A percentile compares a stretch with the other conserved stretches of the same genome.
Evolutionary conservation across 2,888 invertebrate genomes (phyloP).

Genomic region (Entomobrya proxima): DNA sequence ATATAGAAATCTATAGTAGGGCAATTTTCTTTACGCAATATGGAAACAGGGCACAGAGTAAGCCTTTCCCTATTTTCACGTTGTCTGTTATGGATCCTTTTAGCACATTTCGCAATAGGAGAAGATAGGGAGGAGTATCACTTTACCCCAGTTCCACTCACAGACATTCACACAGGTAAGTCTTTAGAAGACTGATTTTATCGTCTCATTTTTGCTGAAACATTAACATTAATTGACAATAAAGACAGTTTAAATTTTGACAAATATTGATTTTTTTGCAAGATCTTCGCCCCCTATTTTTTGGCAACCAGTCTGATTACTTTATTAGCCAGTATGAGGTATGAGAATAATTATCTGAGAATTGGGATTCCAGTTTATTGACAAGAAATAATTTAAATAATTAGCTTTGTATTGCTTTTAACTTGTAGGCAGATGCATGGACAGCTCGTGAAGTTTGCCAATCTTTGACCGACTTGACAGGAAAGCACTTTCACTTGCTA

Average conservation of each 20-base stretch:
- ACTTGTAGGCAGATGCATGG: conserved; percentile 15
- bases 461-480: conserved; percentile 45
- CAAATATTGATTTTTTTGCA: not conserved
- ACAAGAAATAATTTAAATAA: not conserved
- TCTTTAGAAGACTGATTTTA: too few relatives aligned
- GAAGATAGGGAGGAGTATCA: not conserved
- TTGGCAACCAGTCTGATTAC: conserved; percentile 42
- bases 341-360: not conserved
- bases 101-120: not conserved
- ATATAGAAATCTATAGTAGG: too few relatives aligned
- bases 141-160: conserved; percentile 34
- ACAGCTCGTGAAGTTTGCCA: conserved; percentile 42
- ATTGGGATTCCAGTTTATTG: not conserved
- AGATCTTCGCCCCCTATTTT: conserved; percentile 13
- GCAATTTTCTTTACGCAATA: too few relatives aligned
- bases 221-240: too few relatives aligned
- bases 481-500: conserved; percentile 52
- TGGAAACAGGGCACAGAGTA: not conserved
- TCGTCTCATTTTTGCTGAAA: too few relatives aligned
- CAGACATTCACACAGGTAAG: conserved; percentile 36
- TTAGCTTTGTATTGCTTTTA: not conserved
- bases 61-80: not conserved
- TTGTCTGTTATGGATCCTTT: too few relatives aligned
- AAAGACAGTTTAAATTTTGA: too few relatives aligned
- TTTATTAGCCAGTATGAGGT: conserved; percentile 38